Base-by-base conservation (phyloP, 2,113 vertebrate species). In the Sinocyclocheilus rhinocerous region DNA sequence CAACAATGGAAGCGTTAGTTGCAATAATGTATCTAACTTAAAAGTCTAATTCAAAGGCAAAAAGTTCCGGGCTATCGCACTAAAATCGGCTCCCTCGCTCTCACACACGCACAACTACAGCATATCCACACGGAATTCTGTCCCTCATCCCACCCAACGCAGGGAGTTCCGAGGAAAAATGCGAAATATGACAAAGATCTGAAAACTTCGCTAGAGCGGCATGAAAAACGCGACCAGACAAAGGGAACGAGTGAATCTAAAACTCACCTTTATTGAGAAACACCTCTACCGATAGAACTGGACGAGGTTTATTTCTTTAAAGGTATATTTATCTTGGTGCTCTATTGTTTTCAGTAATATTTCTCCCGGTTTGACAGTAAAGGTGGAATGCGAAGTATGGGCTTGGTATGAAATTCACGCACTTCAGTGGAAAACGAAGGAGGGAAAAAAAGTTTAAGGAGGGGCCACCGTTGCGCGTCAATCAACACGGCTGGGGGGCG, bases 361-460 rank as follows among this genome's bases (percentile, higher is more conserved):
- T 94, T 95, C 90, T 94, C 93, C 90, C 90, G 92, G 93, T 95
- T 95, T 96, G 95, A 96, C 95, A 96, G 95, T 94, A 95, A 93
- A 96, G 93, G 92, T 94, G 95, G 95, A 95, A 96, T 96, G 95
- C 94, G 85, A 96, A 95, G 95, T 95, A 96, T 96, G 95, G 94
- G 91, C 95, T 94, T 96, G 95, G 95, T 95, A 96, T 96, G 95
- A 95, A 96, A 95, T 96, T 95, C 95, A 96, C 95, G 94, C 95
- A 95, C 94, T 94, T 94, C 95, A 93, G 94, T 95, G 94, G 92
- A 94, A 94, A 94, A 93, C 91, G 91, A 90, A 93, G 92, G 88
- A 83, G 86, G 86, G 91, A 73, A 90, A 87, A 50, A 92, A 90
- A 86, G 75, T 88, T 91, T 85, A 83, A 85, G 90, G 93, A 93